phyloP scores from a whole-genome alignment of 2,888 invertebrate genomes.

The Perizoma flavofasciatum region DNA sequence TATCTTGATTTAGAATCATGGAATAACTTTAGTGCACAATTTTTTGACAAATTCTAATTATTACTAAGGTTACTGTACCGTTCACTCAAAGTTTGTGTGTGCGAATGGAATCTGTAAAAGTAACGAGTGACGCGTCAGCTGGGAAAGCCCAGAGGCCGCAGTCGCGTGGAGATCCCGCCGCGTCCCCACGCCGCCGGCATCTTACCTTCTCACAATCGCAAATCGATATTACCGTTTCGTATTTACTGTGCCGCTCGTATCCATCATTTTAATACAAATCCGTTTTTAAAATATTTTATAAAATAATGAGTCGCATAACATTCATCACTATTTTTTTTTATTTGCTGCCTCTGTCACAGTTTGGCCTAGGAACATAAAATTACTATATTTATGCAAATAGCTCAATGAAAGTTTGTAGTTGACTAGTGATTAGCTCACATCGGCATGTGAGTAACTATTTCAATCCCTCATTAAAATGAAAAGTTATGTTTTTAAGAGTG shows the following conservation, averaged over 20 bases:
- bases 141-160: constrained; percentile 60
- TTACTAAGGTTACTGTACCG: no score
- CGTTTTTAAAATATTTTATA: constrained; percentile 42
- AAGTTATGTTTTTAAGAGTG: no score
- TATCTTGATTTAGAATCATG: no score
- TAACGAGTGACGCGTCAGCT: constrained; percentile 44
- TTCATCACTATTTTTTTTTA: constrained; percentile 27
- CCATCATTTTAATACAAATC: constrained; percentile 40
- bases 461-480: no score
- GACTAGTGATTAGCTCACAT: neutral
- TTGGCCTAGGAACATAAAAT: constrained; percentile 3
- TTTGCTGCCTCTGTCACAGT: constrained; percentile 41
- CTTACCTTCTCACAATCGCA: constrained; percentile 49
- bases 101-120: constrained; percentile 30
- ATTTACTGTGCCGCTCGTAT: constrained; percentile 46
- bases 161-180: constrained; percentile 69
- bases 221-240: constrained; percentile 64
- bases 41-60: no score
- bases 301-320: constrained; percentile 36
- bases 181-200: constrained; percentile 61
- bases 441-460: neutral
- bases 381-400: constrained; percentile 38
- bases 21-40: no score
- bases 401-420: constrained; percentile 36
- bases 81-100: neutral